Percentiles rank a stretch among this genome's conserved stretches.
Evolutionary conservation across 1,140 invertebrate species (phyloP).

Genomic region (Trichonephila inaurata): DNA sequence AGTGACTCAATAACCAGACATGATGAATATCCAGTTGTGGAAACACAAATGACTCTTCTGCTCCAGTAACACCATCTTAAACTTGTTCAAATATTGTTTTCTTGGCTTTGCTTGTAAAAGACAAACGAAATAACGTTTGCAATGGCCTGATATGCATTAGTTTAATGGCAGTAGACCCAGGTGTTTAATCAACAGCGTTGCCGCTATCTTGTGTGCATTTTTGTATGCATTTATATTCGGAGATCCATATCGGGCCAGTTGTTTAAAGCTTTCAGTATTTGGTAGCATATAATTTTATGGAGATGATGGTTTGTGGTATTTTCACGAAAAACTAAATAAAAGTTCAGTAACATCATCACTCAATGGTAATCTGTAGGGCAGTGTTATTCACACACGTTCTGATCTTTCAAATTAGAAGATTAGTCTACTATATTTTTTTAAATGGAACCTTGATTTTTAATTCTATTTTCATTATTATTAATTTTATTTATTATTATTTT

Average conservation of each 20-base stretch:
- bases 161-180: slow-evolving; percentile 61
- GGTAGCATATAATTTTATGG: slow-evolving; percentile 10
- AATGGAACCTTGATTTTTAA: no score
- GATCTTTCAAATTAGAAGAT: no score
- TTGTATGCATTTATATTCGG: slow-evolving; percentile 12
- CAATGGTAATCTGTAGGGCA: not conserved
- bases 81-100: slow-evolving; percentile 68
- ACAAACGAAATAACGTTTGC: slow-evolving; percentile 55
- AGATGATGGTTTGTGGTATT: slow-evolving; percentile 23
- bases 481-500: no score
- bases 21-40: slow-evolving; percentile 67
- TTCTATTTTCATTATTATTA: no score
- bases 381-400: not conserved
- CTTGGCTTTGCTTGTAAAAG: slow-evolving; percentile 48
- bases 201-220: slow-evolving; percentile 63
- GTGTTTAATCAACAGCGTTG: slow-evolving; percentile 40
- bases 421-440: no score
- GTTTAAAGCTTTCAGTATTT: slow-evolving; percentile 61
- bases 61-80: slow-evolving; percentile 67
- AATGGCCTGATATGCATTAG: slow-evolving; percentile 59
- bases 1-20: slow-evolving; percentile 61
- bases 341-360: slow-evolving; percentile 14
- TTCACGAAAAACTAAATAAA: not conserved
- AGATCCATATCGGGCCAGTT: slow-evolving; percentile 56
- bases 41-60: slow-evolving; percentile 56